phyloP scores from a whole-genome alignment of 2,888 invertebrate genomes.

The Dicranocentrus wangi region DNA sequence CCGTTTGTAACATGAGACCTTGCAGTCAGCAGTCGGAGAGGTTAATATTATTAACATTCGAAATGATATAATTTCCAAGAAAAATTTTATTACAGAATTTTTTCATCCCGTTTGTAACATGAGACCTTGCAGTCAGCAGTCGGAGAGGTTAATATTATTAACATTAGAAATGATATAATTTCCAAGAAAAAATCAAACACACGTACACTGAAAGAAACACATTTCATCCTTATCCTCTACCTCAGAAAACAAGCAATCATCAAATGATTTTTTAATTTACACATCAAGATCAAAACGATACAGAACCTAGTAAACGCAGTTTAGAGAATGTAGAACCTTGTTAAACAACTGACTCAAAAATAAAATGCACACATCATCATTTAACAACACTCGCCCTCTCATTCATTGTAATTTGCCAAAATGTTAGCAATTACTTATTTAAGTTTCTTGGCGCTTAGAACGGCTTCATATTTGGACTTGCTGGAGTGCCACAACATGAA shows the following conservation, averaged over 20 bases:
- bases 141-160: slow-evolving; percentile 14
- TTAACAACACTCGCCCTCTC: too few relatives aligned
- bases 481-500: slow-evolving; percentile 95
- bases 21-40: not conserved
- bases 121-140: slow-evolving; percentile 6
- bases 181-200: not conserved
- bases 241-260: not conserved
- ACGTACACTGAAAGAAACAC: too few relatives aligned
- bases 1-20: not conserved
- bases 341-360: slow-evolving; percentile 4
- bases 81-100: not conserved
- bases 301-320: too few relatives aligned
- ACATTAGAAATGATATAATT: slow-evolving; percentile 1
- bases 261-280: not conserved
- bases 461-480: slow-evolving; percentile 90
- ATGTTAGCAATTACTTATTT: too few relatives aligned
- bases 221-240: slow-evolving; percentile 3
- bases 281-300: too few relatives aligned
- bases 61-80: not conserved
- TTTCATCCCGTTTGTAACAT: too few relatives aligned
- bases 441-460: slow-evolving; percentile 69
- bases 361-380: slow-evolving; percentile 5
- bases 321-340: too few relatives aligned
- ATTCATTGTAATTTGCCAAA: too few relatives aligned
- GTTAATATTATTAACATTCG: slow-evolving; percentile 11